Base-by-base conservation (phyloP, 2,888 invertebrate genomes). In the Brenthis ino region DNA sequence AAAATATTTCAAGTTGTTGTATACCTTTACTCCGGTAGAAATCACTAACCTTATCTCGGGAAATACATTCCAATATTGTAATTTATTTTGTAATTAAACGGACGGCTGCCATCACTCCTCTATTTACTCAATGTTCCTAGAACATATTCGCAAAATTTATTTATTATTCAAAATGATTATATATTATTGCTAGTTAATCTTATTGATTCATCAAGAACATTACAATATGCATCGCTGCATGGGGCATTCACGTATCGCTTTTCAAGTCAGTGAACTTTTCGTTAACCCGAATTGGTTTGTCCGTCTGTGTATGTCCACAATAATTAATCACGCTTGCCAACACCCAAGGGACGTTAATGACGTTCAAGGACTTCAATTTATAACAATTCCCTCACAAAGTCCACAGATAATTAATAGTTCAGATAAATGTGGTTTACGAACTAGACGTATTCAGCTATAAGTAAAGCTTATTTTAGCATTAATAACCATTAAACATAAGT, bases 361-460 rank as follows among this genome's bases (percentile, higher is more conserved):
- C 82, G 84, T 82, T 85, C 86, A 89, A 87, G 86, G 86, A 88
- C 80, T 81, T 81, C 84, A 89, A 88, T 89, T 89, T 87, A 86
- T 86, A 80, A 86, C 87, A 82, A 82, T 81, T 83, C 82, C 79
- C 81, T 81, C 77, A 79, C 85, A 83, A 83, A 83, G 84, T 82
- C 83, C 84, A 78, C 77, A 72, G 77, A 77, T 81, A 85, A 86
- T 84, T 86, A 84, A 86, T 83, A 80, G 84, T 80, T 77, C 68
- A 80, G 79, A 82, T 81, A 82, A 84, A 84, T 83, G 81, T 79
- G 80, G 78, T 81, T 77, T 69, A 71, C 71, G 57, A 64, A 54
- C 71, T 69, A 72, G 65, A 71, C 69, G 57, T 58, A 58, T 68
- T 66, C 58, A 65, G 65, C 65, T 56, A 16, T 58, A 54, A 54